These are phyloP conservation scores for Baryphthengus martii DNA, from an alignment of 2,113 vertebrate species.

Conservation along the genomic window DNA sequence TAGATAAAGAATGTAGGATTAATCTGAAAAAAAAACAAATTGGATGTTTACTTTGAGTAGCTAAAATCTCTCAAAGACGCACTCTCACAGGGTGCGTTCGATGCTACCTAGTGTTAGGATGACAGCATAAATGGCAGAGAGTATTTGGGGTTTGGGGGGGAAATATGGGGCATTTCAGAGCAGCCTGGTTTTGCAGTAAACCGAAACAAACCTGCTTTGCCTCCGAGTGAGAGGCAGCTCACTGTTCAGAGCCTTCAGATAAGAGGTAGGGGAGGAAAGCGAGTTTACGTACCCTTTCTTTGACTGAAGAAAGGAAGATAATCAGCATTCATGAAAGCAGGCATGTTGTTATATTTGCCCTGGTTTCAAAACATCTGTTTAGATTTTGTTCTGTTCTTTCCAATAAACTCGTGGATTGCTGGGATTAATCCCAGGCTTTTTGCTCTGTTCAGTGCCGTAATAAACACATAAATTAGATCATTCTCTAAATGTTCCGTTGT, in stretches of 20 bases:
- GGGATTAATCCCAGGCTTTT: background rate
- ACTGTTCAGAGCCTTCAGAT: background rate
- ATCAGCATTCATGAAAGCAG: background rate
- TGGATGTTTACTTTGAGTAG: background rate
- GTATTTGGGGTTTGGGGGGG: background rate
- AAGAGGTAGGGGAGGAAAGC: background rate
- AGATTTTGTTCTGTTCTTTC: background rate
- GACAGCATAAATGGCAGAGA: background rate
- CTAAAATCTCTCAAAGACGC: background rate
- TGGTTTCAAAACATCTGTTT: background rate
- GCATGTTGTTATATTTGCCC: background rate
- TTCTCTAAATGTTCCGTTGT: background rate
- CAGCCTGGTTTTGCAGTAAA: background rate
- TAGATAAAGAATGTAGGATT: background rate
- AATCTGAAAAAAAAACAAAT: background rate
- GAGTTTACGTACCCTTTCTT: background rate
- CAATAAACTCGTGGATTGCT: background rate
- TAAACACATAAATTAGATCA: background rate
- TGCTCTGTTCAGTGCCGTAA: background rate
- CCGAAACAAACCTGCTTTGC: background rate
- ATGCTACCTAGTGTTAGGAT: background rate
- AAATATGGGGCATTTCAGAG: background rate
- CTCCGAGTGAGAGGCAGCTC: background rate
- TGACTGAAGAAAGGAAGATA: background rate
- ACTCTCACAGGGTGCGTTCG: rapidly evolving